Conservation (phyloP, 2,888 invertebrate genomes). For the Rutpela maculata region DNA sequence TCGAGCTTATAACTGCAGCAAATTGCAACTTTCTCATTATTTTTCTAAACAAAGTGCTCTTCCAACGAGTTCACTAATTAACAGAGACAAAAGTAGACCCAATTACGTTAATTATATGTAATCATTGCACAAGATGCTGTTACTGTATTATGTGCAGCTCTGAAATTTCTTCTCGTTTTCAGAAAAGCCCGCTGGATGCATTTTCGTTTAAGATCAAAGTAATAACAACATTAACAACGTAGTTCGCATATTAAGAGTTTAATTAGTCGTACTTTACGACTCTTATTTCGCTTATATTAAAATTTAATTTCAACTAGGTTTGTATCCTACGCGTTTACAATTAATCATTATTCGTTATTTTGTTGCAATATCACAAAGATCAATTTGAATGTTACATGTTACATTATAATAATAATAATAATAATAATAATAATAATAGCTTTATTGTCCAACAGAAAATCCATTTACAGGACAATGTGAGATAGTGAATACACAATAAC, state of each 20-base stretch:
- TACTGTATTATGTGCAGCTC: constrained; percentile 8
- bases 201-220: constrained; percentile 33
- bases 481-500: no score
- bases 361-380: constrained; percentile 33
- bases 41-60: not conserved
- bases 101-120: constrained; percentile 18
- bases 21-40: constrained; percentile 5
- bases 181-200: constrained; percentile 11
- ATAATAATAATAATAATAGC: no score
- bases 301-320: constrained; percentile 25
- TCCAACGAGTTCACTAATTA: constrained; percentile 13
- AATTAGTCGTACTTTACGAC: constrained; percentile 27
- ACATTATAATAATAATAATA: no score
- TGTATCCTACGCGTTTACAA: not conserved
- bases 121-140: constrained; percentile 1
- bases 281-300: constrained; percentile 27
- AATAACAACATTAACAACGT: constrained; percentile 22
- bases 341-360: constrained; percentile 13
- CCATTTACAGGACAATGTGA: no score
- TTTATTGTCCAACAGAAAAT: no score
- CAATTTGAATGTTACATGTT: constrained; percentile 30
- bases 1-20: not conserved
- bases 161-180: constrained; percentile 14
- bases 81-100: constrained; percentile 4
- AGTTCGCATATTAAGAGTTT: constrained; percentile 29